A percentile compares a stretch with the other conserved stretches of the same genome.
phyloP scores from a whole-genome alignment of 2,888 invertebrate species.

The Drosophila longiperda region DNA sequence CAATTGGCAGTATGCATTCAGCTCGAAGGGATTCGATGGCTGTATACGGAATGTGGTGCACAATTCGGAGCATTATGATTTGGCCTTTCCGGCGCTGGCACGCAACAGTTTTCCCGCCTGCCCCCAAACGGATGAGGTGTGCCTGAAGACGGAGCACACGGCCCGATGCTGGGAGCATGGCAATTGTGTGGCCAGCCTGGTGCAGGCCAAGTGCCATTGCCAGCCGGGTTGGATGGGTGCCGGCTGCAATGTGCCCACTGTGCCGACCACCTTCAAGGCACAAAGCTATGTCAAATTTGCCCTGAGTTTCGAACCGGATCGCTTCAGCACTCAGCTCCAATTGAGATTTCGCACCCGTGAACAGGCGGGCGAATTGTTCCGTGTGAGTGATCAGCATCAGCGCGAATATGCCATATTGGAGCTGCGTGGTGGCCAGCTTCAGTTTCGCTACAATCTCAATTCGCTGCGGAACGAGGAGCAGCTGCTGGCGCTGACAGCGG shows the following conservation, averaged over 20 bases:
- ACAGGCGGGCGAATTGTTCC: conserved; percentile 95
- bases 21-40: conserved; percentile 96
- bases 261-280: conserved; percentile 95
- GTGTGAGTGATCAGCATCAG: conserved; percentile 97
- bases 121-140: conserved; percentile 95
- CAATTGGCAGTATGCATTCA: conserved; percentile 95
- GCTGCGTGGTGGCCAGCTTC: conserved; percentile 91
- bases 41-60: conserved; percentile 98
- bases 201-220: conserved; percentile 96
- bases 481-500: conserved; percentile 93
- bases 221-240: conserved; percentile 97
- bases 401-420: conserved; percentile 96
- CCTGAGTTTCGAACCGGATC: conserved; percentile 95
- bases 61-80: conserved; percentile 97
- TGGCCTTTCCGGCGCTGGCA: conserved; percentile 95
- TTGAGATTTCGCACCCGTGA: conserved; percentile 96
- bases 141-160: conserved; percentile 93
- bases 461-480: conserved; percentile 94
- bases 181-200: conserved; percentile 95
- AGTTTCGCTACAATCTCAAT: conserved; percentile 96
- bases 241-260: conserved; percentile 92
- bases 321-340: conserved; percentile 96
- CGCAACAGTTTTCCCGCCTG: conserved; percentile 95
- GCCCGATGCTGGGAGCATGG: conserved; percentile 96
- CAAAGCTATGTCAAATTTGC: conserved; percentile 98